A percentile compares a stretch with the other conserved stretches of the same genome.
phyloP scores from a whole-genome alignment of 2,797 vertebrate genomes.

The Sebastes aleutianus region DNA sequence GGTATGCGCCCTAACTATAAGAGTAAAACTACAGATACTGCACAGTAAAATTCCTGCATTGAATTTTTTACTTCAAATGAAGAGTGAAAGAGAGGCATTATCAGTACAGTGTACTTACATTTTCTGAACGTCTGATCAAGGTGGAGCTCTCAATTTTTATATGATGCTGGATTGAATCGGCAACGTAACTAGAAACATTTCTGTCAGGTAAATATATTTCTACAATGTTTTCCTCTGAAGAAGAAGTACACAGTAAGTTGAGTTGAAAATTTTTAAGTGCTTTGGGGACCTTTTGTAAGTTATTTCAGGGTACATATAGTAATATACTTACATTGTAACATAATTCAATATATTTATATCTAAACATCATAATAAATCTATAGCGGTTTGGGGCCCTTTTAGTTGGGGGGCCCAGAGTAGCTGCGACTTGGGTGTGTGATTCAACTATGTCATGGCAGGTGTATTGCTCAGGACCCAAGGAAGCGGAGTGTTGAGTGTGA shows the following conservation, averaged over 20 bases:
- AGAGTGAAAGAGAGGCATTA: no score
- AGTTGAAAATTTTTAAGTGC: neutral
- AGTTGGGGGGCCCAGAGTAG: neutral
- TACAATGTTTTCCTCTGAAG: neutral
- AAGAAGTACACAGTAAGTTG: neutral
- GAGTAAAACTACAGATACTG: neutral
- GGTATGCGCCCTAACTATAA: neutral
- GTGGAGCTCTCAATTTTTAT: neutral
- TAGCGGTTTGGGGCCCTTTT: neutral
- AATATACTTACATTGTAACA: no score
- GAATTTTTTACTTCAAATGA: no score
- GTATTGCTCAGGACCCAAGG: neutral
- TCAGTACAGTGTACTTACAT: no score
- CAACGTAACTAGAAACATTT: neutral
- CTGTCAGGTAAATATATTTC: neutral
- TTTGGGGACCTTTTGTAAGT: neutral
- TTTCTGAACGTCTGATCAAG: no score
- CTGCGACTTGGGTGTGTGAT: neutral
- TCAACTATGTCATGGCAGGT: neutral
- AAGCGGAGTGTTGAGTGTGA: neutral
- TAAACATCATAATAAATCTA: neutral
- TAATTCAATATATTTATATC: neutral
- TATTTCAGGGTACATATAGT: neutral
- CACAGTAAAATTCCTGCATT: neutral
- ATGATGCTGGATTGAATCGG: neutral